Conservation (phyloP, 1,140 invertebrate genomes). For the Idris sp. region DNA sequence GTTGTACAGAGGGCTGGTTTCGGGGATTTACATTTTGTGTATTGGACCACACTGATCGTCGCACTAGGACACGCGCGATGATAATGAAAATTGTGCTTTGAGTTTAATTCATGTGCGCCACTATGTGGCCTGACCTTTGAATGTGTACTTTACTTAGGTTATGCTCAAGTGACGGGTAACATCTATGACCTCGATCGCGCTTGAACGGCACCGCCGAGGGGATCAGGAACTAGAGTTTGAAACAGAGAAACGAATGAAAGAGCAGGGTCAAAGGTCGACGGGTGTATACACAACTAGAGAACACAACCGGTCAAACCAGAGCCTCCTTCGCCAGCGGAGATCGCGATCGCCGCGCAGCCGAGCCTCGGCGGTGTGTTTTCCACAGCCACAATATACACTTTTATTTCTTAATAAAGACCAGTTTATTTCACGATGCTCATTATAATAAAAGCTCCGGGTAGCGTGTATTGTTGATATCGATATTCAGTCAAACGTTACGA, state of each 20-base stretch:
- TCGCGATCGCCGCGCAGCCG: slow-evolving; percentile 45
- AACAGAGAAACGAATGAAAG: slow-evolving; percentile 63
- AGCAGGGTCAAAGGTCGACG: slow-evolving; percentile 52
- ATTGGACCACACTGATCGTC: slow-evolving; percentile 52
- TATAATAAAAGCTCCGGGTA: slow-evolving; percentile 45
- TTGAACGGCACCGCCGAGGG: slow-evolving; percentile 57
- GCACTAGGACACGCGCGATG: neutral
- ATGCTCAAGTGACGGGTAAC: slow-evolving; percentile 65
- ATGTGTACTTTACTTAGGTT: slow-evolving; percentile 62
- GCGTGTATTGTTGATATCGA: slow-evolving; percentile 47
- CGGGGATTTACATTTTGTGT: too few species aligned
- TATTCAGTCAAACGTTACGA: slow-evolving; percentile 43
- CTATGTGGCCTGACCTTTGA: slow-evolving; percentile 58
- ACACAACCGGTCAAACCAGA: slow-evolving; percentile 55
- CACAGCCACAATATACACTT: slow-evolving; percentile 38
- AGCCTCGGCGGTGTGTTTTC: slow-evolving; percentile 29
- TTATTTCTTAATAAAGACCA: slow-evolving; percentile 58
- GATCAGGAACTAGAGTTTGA: slow-evolving; percentile 65
- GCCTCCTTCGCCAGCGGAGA: slow-evolving; percentile 48
- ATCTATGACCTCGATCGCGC: slow-evolving; percentile 66
- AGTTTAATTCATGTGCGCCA: slow-evolving; percentile 61
- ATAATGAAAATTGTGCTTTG: neutral
- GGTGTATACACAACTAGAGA: slow-evolving; percentile 65
- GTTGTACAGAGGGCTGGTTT: too few species aligned
- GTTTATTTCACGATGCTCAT: slow-evolving; percentile 53